Base-by-base conservation (phyloP, 2,797 vertebrate species). In the Micropoecilia bifurca region DNA sequence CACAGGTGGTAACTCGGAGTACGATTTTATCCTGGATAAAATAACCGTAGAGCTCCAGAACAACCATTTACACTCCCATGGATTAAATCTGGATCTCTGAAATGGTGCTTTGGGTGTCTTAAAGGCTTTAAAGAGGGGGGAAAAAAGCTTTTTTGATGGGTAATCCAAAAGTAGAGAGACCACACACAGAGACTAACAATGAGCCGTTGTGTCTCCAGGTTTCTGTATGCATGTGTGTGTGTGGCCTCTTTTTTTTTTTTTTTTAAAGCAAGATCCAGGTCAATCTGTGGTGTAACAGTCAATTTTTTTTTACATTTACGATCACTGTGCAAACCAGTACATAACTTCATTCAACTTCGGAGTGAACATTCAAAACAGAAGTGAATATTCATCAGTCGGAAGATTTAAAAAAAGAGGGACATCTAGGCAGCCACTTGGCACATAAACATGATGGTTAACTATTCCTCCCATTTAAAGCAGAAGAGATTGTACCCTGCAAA, bases 341-440 rank as follows among this genome's bases (percentile, higher is more conserved):
- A 85, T 87, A 89, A 93, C 92, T 94, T 94, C 92, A 94, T 92
- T 92, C 90, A 89, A 85, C 90, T 88, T 93, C 89, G 85, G 90
- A 91, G 90, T 89, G 92, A 94, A 91, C 92, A 95, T 91, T 93
- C 90, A 92, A 87, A 69, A 86, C 83, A 84, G 73, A 50, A 85
- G 73, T 55, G 87, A 89, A 79, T 78, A 88, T 73, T 83, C 77
- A 74, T 87, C 86, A 80, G 84, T 80, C 41, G 53, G 83, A 84
- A 83, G 53, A 28, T 48, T 14, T 28, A 22, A 68, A 18, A 22
- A 68, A 18, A 1, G 71, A n/a, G 1, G 71, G 76, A 82, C 75
- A 82, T 85, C 71, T 90, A 85, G 81, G 83, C 79, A 84, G 82
- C 83, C 86, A 77, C 86, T 87, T 80, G 83, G 84, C 89, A 90